Evolutionary conservation across 2,888 invertebrate species (phyloP).

Genomic region (Adelognathus sp.): DNA sequence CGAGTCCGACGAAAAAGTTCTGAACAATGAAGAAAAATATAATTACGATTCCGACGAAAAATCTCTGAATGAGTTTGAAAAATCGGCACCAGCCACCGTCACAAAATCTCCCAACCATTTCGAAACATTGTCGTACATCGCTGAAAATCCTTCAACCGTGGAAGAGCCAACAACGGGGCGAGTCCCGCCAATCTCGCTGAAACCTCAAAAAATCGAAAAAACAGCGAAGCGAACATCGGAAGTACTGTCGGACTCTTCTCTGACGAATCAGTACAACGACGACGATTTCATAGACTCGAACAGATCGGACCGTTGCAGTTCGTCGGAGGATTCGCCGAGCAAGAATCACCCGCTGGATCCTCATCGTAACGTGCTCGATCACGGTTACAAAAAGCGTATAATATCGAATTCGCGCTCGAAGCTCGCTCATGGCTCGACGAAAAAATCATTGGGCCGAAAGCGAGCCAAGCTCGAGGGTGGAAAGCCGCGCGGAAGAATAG

Average conservation of each 20-base stretch:
- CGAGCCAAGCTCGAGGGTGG: constrained; percentile 66
- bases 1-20: no score
- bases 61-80: no score
- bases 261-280: constrained; percentile 36
- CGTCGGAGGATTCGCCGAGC: constrained; percentile 61
- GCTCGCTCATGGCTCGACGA: constrained; percentile 37
- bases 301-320: constrained; percentile 62
- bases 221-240: constrained; percentile 61
- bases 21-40: no score
- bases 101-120: no score
- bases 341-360: constrained; percentile 47
- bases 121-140: no score
- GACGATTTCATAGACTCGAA: constrained; percentile 55
- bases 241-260: constrained; percentile 18
- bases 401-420: constrained; percentile 61
- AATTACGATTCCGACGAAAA: no score
- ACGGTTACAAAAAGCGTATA: constrained; percentile 76
- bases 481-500: constrained; percentile 74
- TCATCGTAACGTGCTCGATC: constrained; percentile 70
- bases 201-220: no score
- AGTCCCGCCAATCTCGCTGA: no score
- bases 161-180: no score
- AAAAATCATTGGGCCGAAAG: constrained; percentile 49
- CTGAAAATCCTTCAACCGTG: no score
- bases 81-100: no score